Percentiles rank a stretch among this genome's conserved stretches.
These are phyloP conservation scores for Encarsia formosa DNA, from an alignment of 2,888 invertebrate genomes.

Conservation along the genomic window DNA sequence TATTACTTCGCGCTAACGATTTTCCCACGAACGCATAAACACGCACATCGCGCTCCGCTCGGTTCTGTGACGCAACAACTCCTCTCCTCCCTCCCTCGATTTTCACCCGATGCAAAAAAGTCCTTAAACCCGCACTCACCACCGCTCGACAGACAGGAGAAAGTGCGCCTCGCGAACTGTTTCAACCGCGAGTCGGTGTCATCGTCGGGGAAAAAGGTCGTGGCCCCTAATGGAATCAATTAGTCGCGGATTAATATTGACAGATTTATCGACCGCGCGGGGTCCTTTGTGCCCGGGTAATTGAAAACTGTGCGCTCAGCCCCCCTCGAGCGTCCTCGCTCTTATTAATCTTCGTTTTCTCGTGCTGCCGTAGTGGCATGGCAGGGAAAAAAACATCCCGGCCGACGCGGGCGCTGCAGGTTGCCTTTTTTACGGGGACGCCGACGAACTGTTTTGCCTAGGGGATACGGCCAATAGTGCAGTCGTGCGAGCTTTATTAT, in stretches of 20 bases:
- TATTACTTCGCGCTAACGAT: too few species aligned
- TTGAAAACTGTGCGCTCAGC: slow-evolving; percentile 34
- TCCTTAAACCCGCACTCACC: background rate
- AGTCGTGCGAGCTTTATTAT: too few species aligned
- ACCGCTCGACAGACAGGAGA: background rate
- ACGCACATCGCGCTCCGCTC: too few species aligned
- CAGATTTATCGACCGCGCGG: slow-evolving; percentile 43
- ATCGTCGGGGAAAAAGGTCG: slow-evolving; percentile 22
- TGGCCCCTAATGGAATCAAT: slow-evolving; percentile 40
- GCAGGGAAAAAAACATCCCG: background rate
- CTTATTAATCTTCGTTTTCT: slow-evolving; percentile 23
- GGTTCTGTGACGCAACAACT: too few species aligned
- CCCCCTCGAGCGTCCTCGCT: background rate
- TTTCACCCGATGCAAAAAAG: too few species aligned
- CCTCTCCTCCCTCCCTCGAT: too few species aligned
- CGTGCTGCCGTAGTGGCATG: background rate
- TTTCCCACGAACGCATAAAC: too few species aligned
- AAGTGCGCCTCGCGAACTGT: background rate
- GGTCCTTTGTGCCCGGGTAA: slow-evolving; percentile 25
- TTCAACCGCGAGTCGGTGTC: slow-evolving; percentile 1
- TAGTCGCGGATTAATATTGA: slow-evolving; percentile 41
- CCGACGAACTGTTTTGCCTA: too few species aligned
- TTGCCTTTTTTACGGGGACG: too few species aligned
- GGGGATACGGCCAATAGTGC: too few species aligned
- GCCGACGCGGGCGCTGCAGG: too few species aligned